Percentiles rank a stretch among this genome's conserved stretches.
These are phyloP conservation scores for Coracopsis vasa DNA, from an alignment of 2,113 vertebrate genomes.

Conservation along the genomic window DNA sequence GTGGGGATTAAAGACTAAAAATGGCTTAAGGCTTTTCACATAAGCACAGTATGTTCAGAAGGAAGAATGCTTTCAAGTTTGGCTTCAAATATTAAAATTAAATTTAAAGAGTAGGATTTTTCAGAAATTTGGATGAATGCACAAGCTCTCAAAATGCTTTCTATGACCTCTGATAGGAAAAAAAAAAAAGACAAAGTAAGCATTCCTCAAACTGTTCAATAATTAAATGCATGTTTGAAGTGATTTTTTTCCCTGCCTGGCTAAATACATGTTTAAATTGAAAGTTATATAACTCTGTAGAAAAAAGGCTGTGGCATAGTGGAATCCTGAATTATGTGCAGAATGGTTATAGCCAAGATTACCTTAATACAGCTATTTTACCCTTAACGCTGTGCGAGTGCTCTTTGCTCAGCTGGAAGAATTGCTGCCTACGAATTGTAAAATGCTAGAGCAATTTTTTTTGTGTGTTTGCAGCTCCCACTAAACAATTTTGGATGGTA, in stretches of 20 bases:
- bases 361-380: slow-evolving; percentile 15
- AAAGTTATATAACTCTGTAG: slow-evolving; percentile 11
- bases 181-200: not conserved
- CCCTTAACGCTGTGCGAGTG: not conserved
- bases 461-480: not conserved
- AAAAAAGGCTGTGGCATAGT: not conserved
- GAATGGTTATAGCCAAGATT: not conserved
- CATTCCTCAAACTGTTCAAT: slow-evolving; percentile 1
- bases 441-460: not conserved
- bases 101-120: slow-evolving; percentile 28
- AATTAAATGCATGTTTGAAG: not conserved
- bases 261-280: slow-evolving; percentile 30
- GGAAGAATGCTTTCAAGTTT: slow-evolving; percentile 49
- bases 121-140: slow-evolving; percentile 23
- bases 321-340: not conserved
- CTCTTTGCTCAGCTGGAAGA: not conserved
- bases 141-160: not conserved
- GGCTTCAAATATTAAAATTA: slow-evolving; percentile 51
- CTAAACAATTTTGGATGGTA: not conserved
- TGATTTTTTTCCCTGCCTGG: not conserved
- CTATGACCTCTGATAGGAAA: not conserved
- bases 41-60: slow-evolving; percentile 28
- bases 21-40: slow-evolving; percentile 60
- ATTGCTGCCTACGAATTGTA: not conserved
- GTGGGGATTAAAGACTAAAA: slow-evolving; percentile 69